Conservation (phyloP, 2,888 invertebrate species). For the Ptychoptera albimana region DNA sequence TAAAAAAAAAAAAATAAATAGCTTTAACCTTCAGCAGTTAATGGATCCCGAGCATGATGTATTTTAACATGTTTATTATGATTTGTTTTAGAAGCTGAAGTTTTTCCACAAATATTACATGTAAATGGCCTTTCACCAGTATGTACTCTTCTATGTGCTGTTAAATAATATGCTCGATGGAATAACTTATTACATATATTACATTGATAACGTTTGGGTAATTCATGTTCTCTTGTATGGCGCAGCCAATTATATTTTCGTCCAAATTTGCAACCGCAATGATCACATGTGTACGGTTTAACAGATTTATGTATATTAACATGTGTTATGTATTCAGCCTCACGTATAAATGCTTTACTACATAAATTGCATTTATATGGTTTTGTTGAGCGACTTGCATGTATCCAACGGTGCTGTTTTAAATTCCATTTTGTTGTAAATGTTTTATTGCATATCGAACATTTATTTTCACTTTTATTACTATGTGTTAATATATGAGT, state of each 20-base stretch:
- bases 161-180: conserved; percentile 73
- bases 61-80: conserved; percentile 82
- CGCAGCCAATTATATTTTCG: conserved; percentile 76
- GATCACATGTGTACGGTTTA: conserved; percentile 71
- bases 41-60: conserved; percentile 75
- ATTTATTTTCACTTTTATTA: conserved; percentile 57
- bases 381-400: conserved; percentile 65
- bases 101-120: conserved; percentile 79
- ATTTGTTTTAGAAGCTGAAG: conserved; percentile 77
- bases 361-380: conserved; percentile 74
- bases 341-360: conserved; percentile 69
- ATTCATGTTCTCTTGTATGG: conserved; percentile 72
- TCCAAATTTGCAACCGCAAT: conserved; percentile 79
- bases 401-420: conserved; percentile 78
- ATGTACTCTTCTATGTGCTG: conserved; percentile 75
- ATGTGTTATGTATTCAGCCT: conserved; percentile 65
- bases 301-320: conserved; percentile 74
- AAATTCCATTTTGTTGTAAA: conserved; percentile 86
- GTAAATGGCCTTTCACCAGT: conserved; percentile 61
- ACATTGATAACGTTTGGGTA: conserved; percentile 61
- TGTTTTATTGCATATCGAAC: conserved; percentile 67
- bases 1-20: not conserved
- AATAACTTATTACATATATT: conserved; percentile 65
- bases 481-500: conserved; percentile 67
- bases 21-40: conserved; percentile 50